Percentiles rank a stretch among this genome's conserved stretches.
These are phyloP conservation scores for Nycteola revayana DNA, from an alignment of 2,888 invertebrate species.

Conservation along the genomic window DNA sequence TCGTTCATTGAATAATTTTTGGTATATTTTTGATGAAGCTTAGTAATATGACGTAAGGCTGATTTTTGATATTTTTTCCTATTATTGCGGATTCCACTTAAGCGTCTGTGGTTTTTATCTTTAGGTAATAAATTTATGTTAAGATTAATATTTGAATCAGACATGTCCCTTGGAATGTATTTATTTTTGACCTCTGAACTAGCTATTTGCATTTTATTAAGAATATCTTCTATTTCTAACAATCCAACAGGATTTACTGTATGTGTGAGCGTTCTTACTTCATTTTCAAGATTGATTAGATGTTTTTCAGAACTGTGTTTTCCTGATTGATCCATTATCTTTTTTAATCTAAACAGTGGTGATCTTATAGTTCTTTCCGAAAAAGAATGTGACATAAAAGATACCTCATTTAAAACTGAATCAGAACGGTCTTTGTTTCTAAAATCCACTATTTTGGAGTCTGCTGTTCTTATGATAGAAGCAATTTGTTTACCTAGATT, in stretches of 20 bases:
- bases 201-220: slow-evolving; percentile 45
- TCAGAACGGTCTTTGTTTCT: slow-evolving; percentile 14
- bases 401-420: slow-evolving; percentile 47
- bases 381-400: slow-evolving; percentile 50
- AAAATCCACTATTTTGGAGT: slow-evolving; percentile 44
- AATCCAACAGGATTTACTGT: slow-evolving; percentile 47
- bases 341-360: slow-evolving; percentile 35
- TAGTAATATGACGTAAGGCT: slow-evolving; percentile 3
- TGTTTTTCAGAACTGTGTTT: slow-evolving; percentile 50
- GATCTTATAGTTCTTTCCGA: slow-evolving; percentile 72
- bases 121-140: slow-evolving; percentile 53
- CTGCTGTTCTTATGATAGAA: slow-evolving; percentile 55
- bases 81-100: too few species aligned
- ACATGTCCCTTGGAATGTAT: slow-evolving; percentile 4
- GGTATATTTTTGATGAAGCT: not conserved
- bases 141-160: slow-evolving; percentile 33
- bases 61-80: too few species aligned
- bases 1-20: not conserved
- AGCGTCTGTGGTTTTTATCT: slow-evolving; percentile 1
- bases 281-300: slow-evolving; percentile 60
- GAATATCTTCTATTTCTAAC: slow-evolving; percentile 62
- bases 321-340: not conserved
- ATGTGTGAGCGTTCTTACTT: slow-evolving; percentile 51
- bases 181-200: slow-evolving; percentile 20
- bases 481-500: slow-evolving; percentile 70